A percentile compares a stretch with the other conserved stretches of the same genome.
Conservation (phyloP, 2,113 vertebrate species). For the Dinomys branickii region DNA sequence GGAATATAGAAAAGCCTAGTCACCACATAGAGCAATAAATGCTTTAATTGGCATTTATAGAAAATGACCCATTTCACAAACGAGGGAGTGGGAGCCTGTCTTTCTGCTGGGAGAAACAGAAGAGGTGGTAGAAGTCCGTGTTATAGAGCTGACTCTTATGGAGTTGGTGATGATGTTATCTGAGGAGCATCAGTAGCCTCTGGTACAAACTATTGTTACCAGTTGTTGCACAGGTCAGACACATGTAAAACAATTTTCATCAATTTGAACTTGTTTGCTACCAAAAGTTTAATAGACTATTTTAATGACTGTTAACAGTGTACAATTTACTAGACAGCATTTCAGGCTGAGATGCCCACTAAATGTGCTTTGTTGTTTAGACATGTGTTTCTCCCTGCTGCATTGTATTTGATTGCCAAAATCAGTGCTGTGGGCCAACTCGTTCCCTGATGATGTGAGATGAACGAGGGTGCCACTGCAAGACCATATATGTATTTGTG, state of each 20-base stretch:
- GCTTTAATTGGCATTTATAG: background rate
- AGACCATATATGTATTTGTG: background rate
- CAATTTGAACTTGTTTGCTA: constrained; percentile 42
- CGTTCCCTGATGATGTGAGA: background rate
- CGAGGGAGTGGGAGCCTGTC: background rate
- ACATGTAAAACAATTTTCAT: background rate
- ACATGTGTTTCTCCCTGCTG: background rate
- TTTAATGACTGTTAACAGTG: background rate
- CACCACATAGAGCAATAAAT: background rate
- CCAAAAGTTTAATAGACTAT: background rate
- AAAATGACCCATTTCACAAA: background rate
- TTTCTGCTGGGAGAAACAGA: background rate
- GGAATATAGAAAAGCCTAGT: background rate
- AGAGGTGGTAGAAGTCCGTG: background rate
- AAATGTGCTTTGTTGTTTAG: background rate
- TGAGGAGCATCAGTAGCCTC: background rate
- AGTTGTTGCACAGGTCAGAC: background rate
- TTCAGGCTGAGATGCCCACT: constrained; percentile 26
- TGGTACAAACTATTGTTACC: constrained; percentile 36
- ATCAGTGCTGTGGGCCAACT: background rate
- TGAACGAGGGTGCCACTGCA: background rate
- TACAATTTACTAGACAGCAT: background rate
- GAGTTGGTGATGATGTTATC: background rate
- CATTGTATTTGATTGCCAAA: background rate
- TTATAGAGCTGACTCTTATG: background rate